phyloP scores from a whole-genome alignment of 2,797 vertebrate genomes.

The Nyctibius grandis region DNA sequence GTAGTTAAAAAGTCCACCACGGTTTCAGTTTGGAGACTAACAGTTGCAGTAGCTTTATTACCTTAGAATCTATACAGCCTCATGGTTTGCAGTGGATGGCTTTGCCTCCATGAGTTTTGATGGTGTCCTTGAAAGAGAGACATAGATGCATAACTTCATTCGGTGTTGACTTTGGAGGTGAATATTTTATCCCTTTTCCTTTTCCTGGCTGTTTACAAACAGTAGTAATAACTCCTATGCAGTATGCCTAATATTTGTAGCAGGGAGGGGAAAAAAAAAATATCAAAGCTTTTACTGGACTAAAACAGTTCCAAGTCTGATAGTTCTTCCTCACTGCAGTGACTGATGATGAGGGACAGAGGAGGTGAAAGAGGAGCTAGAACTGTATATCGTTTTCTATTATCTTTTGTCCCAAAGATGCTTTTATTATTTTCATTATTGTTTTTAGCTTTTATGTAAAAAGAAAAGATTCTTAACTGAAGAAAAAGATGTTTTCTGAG shows the following conservation, averaged over 20 bases:
- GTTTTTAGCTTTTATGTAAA: constrained; percentile 12
- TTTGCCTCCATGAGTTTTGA: constrained; percentile 45
- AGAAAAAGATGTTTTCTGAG: not conserved
- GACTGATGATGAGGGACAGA: constrained; percentile 30
- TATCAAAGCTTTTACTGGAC: constrained; percentile 19
- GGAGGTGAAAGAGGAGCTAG: constrained; percentile 25
- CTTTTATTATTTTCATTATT: constrained; percentile 3
- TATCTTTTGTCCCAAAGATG: constrained; percentile 8
- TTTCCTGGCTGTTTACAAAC: constrained; percentile 19
- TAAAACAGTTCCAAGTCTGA: constrained; percentile 25
- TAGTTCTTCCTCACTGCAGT: not conserved
- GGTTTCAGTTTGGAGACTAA: constrained; percentile 42
- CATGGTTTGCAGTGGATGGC: not conserved
- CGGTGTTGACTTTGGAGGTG: constrained; percentile 37
- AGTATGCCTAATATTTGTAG: not conserved
- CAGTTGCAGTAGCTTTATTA: constrained; percentile 9
- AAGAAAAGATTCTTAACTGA: not conserved
- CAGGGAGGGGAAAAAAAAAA: not conserved
- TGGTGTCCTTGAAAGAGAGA: constrained; percentile 62
- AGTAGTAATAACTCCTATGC: not conserved
- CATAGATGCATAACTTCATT: constrained; percentile 20
- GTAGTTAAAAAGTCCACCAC: constrained; percentile 34
- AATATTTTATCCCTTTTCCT: constrained; percentile 52
- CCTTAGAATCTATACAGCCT: constrained; percentile 45
- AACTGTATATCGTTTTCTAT: not conserved